Evolutionary conservation across 2,113 vertebrate species (phyloP).

Genomic region (Holacanthus passer): DNA sequence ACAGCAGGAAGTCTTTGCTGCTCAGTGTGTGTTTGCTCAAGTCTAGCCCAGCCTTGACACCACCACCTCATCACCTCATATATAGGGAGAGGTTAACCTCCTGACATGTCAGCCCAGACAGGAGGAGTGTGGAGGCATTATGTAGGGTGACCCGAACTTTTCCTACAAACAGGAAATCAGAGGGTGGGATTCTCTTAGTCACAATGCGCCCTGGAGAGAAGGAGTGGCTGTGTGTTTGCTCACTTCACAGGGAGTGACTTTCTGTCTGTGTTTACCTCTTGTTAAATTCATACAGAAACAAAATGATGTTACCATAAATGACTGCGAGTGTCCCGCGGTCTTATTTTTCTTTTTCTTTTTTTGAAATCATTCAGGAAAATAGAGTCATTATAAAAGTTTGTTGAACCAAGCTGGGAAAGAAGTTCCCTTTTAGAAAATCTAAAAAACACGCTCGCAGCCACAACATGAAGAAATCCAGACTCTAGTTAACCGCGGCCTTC

Average conservation of each 20-base stretch:
- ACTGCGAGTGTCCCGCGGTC: neutral
- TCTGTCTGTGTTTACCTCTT: constrained; percentile 36
- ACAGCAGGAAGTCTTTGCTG: constrained; percentile 48
- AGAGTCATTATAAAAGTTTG: neutral
- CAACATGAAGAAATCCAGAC: constrained; percentile 3
- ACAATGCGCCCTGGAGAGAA: constrained; percentile 1
- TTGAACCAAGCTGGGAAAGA: neutral
- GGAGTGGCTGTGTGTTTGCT: constrained; percentile 15
- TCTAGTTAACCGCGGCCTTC: neutral
- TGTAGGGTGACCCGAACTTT: neutral
- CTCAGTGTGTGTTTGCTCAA: constrained; percentile 37
- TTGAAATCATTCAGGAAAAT: neutral
- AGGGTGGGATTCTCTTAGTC: constrained; percentile 57
- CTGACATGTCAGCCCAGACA: constrained; percentile 22
- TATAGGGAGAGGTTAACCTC: neutral
- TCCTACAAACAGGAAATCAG: constrained; percentile 51
- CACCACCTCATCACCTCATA: constrained; percentile 11
- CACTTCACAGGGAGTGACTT: constrained; percentile 29
- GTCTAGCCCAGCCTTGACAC: constrained; percentile 14
- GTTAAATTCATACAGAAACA: constrained; percentile 18
- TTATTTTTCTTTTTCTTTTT: neutral
- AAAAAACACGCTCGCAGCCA: neutral
- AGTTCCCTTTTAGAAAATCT: neutral
- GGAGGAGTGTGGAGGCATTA: constrained; percentile 1
- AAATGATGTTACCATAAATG: constrained; percentile 4